Base-by-base conservation (phyloP, 1,140 invertebrate genomes). In the Pseudachorutes palmiensis region DNA sequence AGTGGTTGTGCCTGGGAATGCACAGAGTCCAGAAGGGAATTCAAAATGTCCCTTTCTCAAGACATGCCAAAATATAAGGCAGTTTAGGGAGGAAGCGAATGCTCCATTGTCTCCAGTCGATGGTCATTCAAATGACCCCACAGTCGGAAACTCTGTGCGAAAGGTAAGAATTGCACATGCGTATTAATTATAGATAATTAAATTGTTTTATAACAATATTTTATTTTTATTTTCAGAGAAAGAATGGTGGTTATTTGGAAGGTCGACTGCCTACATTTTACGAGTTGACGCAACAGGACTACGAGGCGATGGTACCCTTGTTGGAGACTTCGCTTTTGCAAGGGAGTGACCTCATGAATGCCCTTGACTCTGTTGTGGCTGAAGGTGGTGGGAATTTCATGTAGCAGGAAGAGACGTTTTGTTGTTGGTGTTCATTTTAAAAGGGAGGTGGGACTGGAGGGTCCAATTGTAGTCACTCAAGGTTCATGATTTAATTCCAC, bases 301-400 rank as follows among this genome's bases (percentile, higher is more conserved):
- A 60, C 24, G 58, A 60, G 22, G 12, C 9, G 12, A 60, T 30
- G 26, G 58, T 32, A 22, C 58, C 58, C 5, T 29, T 60, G 3
- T 12, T 30, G 5, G 58, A 60, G 26, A 5, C 9, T 2, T 30
- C 26, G 5, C 58, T 60, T 60, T 24, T 60, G 24, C 58, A 60
- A 5, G 58, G 58, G 26, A 29, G 2, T 28, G 58, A 60, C 3
- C 58, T 60, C 12, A 22, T 60, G 3, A 26, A 29, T 12, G 58
- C 58, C 30, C 58, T 60, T 31, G 58, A 60, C 30, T 9, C 58
- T 32, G 58, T 74, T 71, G 29, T 73, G 73, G 1, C n/a, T n/a
- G n/a, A n/a, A n/a, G n/a, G n/a, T n/a, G n/a, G n/a, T n/a, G n/a
- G n/a, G n/a, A n/a, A n/a, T n/a, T n/a, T n/a, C n/a, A n/a, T n/a